A percentile compares a stretch with the other conserved stretches of the same genome.
phyloP scores from a whole-genome alignment of 2,888 invertebrate species.

The Macrophya alboannulata region DNA sequence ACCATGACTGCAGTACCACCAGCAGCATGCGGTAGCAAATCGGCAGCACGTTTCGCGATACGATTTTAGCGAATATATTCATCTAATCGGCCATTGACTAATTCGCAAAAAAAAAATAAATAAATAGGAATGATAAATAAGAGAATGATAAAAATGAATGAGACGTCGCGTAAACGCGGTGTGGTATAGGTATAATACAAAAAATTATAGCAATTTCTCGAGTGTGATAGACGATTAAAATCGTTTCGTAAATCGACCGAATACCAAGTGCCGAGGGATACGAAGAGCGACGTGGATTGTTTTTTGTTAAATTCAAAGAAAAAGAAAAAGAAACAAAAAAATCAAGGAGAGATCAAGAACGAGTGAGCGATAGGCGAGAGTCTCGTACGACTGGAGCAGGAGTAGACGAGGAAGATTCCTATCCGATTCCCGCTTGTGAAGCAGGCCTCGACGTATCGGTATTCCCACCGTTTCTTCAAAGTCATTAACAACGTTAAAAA shows the following conservation, averaged over 20 bases:
- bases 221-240: constrained; percentile 51
- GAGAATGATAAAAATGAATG: constrained; percentile 21
- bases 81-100: background rate
- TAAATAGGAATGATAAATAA: background rate
- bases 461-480: constrained; percentile 61
- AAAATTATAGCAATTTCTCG: constrained; percentile 43
- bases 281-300: constrained; percentile 23
- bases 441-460: constrained; percentile 65
- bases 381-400: background rate
- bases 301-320: constrained; percentile 22
- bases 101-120: background rate
- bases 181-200: background rate
- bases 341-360: constrained; percentile 9
- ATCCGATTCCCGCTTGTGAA: constrained; percentile 62
- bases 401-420: constrained; percentile 38
- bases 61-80: background rate
- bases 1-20: constrained; percentile 14
- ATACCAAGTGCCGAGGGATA: constrained; percentile 25
- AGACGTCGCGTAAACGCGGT: background rate
- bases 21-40: too few relatives aligned
- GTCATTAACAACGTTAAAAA: constrained; percentile 67
- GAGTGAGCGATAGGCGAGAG: constrained; percentile 39
- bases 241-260: constrained; percentile 46
- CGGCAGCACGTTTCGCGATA: constrained; percentile 7
- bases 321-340: background rate